Conservation (phyloP, 2,888 invertebrate species). For the Steinernema scapterisci region DNA sequence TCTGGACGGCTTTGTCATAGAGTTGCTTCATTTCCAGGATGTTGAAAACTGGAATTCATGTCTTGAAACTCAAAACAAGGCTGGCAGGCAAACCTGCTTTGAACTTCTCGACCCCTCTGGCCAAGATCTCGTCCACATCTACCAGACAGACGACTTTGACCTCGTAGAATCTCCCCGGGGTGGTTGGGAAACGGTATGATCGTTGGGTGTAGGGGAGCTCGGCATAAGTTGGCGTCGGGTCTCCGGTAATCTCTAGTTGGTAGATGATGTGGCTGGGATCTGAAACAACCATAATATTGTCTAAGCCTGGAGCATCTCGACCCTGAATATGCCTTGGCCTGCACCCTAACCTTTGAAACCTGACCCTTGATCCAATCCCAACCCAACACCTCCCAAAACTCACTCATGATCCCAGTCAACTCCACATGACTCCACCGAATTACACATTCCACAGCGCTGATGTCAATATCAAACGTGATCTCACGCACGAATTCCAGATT, state of each 20-base stretch:
- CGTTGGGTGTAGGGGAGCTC: neutral
- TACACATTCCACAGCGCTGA: constrained; percentile 8
- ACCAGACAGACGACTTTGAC: neutral
- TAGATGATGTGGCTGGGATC: neutral
- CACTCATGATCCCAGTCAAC: neutral
- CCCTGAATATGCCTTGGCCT: no score
- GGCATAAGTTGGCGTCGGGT: no score
- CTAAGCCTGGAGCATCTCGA: no score
- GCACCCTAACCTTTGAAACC: no score
- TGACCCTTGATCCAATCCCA: no score
- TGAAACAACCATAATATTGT: neutral
- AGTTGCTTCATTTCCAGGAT: neutral
- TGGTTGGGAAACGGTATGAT: neutral
- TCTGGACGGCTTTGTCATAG: neutral
- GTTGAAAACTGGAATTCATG: constrained; percentile 3
- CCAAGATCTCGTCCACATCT: neutral
- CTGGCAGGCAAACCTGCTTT: neutral
- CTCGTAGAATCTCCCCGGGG: neutral
- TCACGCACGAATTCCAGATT: neutral
- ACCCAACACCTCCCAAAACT: no score
- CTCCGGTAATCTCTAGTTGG: neutral
- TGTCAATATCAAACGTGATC: neutral
- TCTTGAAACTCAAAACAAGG: neutral
- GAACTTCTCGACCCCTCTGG: neutral
- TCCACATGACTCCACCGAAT: neutral